These are phyloP conservation scores for Balearica regulorum DNA, from an alignment of 2,797 vertebrate species.

Conservation along the genomic window DNA sequence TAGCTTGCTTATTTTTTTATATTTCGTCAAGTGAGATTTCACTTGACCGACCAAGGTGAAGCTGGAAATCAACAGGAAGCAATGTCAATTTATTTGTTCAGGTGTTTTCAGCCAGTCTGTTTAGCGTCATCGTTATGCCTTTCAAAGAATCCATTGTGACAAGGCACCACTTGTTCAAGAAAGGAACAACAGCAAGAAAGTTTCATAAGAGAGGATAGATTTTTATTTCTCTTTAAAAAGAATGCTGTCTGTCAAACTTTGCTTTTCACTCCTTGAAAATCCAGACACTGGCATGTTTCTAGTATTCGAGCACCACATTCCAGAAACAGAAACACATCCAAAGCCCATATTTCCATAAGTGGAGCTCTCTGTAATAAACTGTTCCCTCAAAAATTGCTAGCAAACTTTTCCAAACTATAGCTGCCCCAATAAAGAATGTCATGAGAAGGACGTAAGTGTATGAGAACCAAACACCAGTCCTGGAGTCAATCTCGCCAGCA, in stretches of 20 bases:
- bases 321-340: neutral
- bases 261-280: neutral
- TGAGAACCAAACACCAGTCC: neutral
- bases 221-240: neutral
- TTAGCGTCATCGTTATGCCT: neutral
- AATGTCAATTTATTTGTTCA: neutral
- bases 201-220: neutral
- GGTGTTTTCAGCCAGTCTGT: neutral
- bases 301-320: neutral
- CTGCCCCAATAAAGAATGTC: neutral
- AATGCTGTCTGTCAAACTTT: neutral
- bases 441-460: neutral
- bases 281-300: neutral
- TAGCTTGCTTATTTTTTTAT: neutral
- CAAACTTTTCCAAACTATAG: neutral
- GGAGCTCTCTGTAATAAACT: neutral
- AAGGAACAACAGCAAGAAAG: neutral
- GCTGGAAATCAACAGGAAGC: neutral
- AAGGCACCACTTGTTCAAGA: neutral
- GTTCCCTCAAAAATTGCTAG: neutral
- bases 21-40: neutral
- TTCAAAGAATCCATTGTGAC: neutral
- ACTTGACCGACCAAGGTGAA: neutral
- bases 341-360: neutral
- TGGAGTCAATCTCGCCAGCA: neutral